Base-by-base conservation (phyloP, 2,888 invertebrate species). In the Drosophila formosana region DNA sequence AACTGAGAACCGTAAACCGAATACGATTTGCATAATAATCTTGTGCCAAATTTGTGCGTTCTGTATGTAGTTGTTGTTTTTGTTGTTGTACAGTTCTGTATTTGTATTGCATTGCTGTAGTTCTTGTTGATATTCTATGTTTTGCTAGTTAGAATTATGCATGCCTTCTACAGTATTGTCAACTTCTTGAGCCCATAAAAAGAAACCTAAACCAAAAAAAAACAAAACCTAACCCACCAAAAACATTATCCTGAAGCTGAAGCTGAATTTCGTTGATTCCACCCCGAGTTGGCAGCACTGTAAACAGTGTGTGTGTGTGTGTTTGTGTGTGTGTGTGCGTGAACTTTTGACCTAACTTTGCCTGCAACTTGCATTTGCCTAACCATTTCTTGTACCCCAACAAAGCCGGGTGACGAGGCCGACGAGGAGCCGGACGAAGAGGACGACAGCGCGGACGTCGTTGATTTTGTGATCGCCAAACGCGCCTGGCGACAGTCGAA, bases 371-470 rank as follows among this genome's bases (percentile, higher is more conserved):
- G 74, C 78, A 64, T 80, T 46, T 74, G 71, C 71, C 68, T 88
- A 86, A 80, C 78, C 60, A 52, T 34, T 41, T 41, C 39, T 41
- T 41, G 39, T 41, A 7, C 39, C 39, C 39, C 45, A 37, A 46
- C 37, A 18, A 56, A 88, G 82, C 87, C 92, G 79, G 91, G 90
- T 58, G 92, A 90, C 84, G 91, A 91, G 88, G 91, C 90, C 50
- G 90, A 91, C 81, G 91, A 91, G 68, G 88, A 88, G 80, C 87
- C 75, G 56, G 82, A 87, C 37, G 88, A 75, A 5, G 86, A 80
- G 56, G 78, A 74, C 50, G 78, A 63, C 60, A 78, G 71, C 47
- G 62, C 32, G n/a, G 90, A 89, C 58, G 85, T 87, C 53, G 89
- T 85, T 53, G 88, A 90, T 58, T 84, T 78, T 63, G 80, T 82